Evolutionary conservation across 1,140 invertebrate species (phyloP), one percentile per base, ranked within the genome.

Genomic region (Eurosta solidaginis): DNA sequence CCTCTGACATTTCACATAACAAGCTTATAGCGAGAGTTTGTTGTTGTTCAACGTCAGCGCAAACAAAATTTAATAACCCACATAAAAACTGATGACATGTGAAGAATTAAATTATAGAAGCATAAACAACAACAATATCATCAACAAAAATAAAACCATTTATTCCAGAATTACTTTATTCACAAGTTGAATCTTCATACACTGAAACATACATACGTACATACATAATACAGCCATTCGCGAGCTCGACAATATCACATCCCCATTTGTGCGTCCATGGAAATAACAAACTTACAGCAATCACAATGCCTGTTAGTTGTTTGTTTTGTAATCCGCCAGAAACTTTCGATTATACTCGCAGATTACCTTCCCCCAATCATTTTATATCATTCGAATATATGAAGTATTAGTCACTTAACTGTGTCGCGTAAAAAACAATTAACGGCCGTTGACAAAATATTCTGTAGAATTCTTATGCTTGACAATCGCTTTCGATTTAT

Each of bases 51-150:
- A 68, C 59, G 20, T 68, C 59, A 68, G 59, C 59, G 59, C 59
- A 68, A 68, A 68, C 59, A 68, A 68, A 68, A 68, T 68, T 68
- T 42, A 68, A 68, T 68, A 68, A 68, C 59, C 59, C 6, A 68
- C 59, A 68, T 68, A 68, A 68, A 68, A 68, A 68, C 59, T 68
- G 59, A 68, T 68, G 33, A 68, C 59, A 68, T 68, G 59, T 68
- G 59, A 68, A 68, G 59, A 68, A 68, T 68, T 68, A 33, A 68
- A 68, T 68, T 68, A 68, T 68, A 68, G 33, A 68, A 68, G 27
- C 29, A 68, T 29, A 68, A 68, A 68, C 33, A 40, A 68, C 59
- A 68, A 68, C 59, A 68, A 68, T 68, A 68, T 4, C 29, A 36
- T 36, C 12, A 36, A 20, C 59, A 63, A 63, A 63, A 63, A 68